Conservation (phyloP, 2,113 vertebrate species). For the Megatriorchis doriae region DNA sequence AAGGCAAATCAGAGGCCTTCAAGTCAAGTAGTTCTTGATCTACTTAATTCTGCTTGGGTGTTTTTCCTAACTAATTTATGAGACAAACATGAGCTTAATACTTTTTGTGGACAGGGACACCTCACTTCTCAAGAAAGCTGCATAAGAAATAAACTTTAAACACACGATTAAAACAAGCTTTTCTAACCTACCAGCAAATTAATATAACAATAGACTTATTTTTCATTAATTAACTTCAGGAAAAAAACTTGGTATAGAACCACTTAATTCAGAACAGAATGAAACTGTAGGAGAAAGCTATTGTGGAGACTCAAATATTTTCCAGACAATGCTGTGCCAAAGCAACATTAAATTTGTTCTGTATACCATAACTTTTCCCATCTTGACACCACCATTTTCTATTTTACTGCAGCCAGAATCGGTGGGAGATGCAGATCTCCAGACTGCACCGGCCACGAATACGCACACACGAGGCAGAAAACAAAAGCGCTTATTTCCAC, state of each 20-base stretch:
- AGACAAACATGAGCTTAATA: not conserved
- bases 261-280: not conserved
- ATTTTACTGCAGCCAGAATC: accelerated
- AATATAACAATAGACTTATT: not conserved
- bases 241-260: not conserved
- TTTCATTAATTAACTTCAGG: not conserved
- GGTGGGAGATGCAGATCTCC: accelerated
- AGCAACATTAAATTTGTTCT: not conserved
- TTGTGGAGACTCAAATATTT: not conserved
- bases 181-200: not conserved
- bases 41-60: not conserved
- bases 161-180: accelerated
- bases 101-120: not conserved
- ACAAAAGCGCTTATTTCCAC: not conserved
- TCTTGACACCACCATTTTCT: not conserved
- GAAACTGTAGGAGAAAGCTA: not conserved
- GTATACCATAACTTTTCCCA: too few relatives aligned
- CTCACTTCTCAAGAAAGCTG: not conserved
- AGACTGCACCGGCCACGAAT: not conserved
- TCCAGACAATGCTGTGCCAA: not conserved
- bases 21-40: not conserved
- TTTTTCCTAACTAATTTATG: not conserved
- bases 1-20: not conserved
- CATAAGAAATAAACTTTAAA: not conserved
- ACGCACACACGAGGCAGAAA: not conserved